Percentiles rank a stretch among this genome's conserved stretches.
These are phyloP conservation scores for Drosophila robusta DNA, from an alignment of 2,888 invertebrate genomes.

Conservation along the genomic window DNA sequence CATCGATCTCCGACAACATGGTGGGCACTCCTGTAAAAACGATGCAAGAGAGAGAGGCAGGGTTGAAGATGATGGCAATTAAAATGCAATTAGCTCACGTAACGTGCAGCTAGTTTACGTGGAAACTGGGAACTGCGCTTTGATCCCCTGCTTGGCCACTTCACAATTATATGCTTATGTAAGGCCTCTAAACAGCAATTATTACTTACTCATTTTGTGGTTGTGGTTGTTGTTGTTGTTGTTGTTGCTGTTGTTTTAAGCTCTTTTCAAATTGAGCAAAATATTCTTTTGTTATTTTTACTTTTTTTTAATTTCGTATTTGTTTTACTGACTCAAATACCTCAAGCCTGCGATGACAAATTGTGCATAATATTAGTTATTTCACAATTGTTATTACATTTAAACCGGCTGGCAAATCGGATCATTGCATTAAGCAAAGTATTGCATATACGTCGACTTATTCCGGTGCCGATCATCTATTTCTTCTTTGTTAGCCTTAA, in stretches of 20 bases:
- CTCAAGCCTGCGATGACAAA: conserved; percentile 38
- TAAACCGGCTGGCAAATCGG: conserved; percentile 34
- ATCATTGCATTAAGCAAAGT: conserved; percentile 15
- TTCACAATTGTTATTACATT: conserved; percentile 17
- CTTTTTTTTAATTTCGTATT: conserved; percentile 1
- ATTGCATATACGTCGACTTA: conserved; percentile 9
- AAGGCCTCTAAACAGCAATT: conserved; percentile 15
- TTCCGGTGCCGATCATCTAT: conserved; percentile 1
- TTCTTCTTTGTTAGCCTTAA: conserved; percentile 13
- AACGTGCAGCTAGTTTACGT: conserved; percentile 5
- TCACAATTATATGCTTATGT: conserved; percentile 35
- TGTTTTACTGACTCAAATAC: conserved; percentile 13
- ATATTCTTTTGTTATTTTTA: conserved; percentile 28
- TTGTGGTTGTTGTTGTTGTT: conserved; percentile 23
- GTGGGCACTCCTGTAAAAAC: conserved; percentile 87
- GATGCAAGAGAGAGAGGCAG: not conserved
- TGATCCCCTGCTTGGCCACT: conserved; percentile 10
- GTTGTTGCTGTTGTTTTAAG: conserved; percentile 11
- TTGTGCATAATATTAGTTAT: conserved; percentile 37
- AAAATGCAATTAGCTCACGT: conserved; percentile 32
- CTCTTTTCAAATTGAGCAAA: conserved; percentile 9
- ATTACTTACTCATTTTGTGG: conserved; percentile 78
- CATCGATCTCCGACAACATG: conserved; percentile 90
- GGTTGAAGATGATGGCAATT: conserved; percentile 19
- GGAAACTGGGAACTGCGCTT: conserved; percentile 14